Conservation (phyloP, 2,797 vertebrate species). For the Antrozous pallidus region DNA sequence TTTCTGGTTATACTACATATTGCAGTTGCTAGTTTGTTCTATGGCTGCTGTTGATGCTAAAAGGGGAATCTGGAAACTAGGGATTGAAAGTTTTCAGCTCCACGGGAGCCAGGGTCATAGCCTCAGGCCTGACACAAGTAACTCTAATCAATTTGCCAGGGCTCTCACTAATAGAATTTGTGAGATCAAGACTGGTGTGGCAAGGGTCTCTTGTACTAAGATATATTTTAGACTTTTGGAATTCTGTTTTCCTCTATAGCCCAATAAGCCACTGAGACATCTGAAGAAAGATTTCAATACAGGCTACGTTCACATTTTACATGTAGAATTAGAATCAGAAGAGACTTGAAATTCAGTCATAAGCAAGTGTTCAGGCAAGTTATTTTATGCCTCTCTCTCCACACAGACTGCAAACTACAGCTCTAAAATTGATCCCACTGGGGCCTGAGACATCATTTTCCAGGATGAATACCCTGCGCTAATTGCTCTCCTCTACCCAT, state of each 20-base stretch:
- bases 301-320: slow-evolving; percentile 36
- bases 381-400: slow-evolving; percentile 34
- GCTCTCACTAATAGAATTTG: slow-evolving; percentile 28
- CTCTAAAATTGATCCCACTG: slow-evolving; percentile 65
- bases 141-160: slow-evolving; percentile 48
- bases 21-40: neutral
- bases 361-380: slow-evolving; percentile 24
- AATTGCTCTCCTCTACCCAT: slow-evolving; percentile 30
- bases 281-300: slow-evolving; percentile 37
- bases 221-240: neutral
- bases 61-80: slow-evolving; percentile 26
- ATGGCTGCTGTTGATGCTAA: slow-evolving; percentile 42
- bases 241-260: slow-evolving; percentile 25
- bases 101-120: neutral
- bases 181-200: neutral
- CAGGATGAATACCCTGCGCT: neutral
- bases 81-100: slow-evolving; percentile 42
- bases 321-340: neutral
- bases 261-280: slow-evolving; percentile 1
- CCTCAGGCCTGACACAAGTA: slow-evolving; percentile 13
- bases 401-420: slow-evolving; percentile 19
- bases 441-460: slow-evolving; percentile 32
- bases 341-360: slow-evolving; percentile 25
- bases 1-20: neutral
- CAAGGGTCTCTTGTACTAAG: slow-evolving; percentile 2